Percentiles rank a stretch among this genome's conserved stretches.
These are phyloP conservation scores for Plebejus argus DNA, from an alignment of 2,888 invertebrate species.

Conservation along the genomic window DNA sequence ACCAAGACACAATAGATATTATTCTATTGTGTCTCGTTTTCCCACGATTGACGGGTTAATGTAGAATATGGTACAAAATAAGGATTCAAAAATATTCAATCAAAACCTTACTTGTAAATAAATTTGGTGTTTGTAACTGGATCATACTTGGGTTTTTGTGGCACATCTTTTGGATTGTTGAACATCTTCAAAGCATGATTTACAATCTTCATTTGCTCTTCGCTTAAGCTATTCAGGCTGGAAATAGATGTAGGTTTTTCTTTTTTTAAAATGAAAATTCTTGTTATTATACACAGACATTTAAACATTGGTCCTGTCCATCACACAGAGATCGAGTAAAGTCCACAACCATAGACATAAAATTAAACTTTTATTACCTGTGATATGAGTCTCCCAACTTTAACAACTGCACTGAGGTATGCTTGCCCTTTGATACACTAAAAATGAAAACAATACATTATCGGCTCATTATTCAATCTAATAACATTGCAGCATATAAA, in stretches of 20 bases:
- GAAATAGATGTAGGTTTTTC: slow-evolving; percentile 39
- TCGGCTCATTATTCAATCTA: neutral
- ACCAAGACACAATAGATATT: no score
- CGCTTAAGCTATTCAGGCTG: slow-evolving; percentile 67
- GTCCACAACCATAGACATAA: neutral
- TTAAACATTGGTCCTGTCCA: no score
- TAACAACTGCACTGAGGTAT: slow-evolving; percentile 68
- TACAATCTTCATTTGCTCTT: slow-evolving; percentile 70
- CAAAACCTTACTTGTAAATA: slow-evolving; percentile 65
- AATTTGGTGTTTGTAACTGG: slow-evolving; percentile 68
- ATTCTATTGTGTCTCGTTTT: no score
- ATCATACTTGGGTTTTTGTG: slow-evolving; percentile 65
- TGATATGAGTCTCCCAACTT: slow-evolving; percentile 74
- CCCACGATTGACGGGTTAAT: no score
- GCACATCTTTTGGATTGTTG: slow-evolving; percentile 60
- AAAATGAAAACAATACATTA: slow-evolving; percentile 45
- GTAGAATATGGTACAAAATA: no score
- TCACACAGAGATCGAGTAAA: no score
- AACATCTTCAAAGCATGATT: slow-evolving; percentile 70
- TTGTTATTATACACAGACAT: no score
- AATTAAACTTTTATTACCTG: slow-evolving; percentile 53
- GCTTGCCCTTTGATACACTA: slow-evolving; percentile 53
- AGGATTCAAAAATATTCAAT: slow-evolving; percentile 6
- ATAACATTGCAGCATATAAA: neutral
- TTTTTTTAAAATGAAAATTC: neutral